Conservation (phyloP, 2,113 vertebrate genomes). For the Hemibagrus wyckioides region DNA sequence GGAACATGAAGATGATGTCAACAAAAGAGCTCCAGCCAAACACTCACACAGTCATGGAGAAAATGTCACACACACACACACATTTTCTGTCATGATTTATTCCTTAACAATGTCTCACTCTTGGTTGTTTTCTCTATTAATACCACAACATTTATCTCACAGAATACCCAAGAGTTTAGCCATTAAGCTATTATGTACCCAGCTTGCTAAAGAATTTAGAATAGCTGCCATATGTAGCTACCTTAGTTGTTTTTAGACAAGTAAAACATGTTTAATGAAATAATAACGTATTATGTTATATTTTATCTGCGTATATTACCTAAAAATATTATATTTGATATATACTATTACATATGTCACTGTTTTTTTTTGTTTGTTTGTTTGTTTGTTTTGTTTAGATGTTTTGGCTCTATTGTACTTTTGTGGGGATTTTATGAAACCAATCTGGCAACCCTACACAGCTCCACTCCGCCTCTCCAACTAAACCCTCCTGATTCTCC, state of each 20-base stretch:
- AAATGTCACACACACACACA: background rate
- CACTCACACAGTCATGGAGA: background rate
- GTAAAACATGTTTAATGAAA: background rate
- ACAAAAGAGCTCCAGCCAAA: background rate
- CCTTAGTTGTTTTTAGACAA: background rate
- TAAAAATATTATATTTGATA: background rate
- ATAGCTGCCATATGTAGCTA: background rate
- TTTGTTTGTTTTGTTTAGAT: no score
- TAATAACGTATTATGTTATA: background rate
- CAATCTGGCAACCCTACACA: constrained; percentile 22
- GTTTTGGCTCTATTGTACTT: background rate
- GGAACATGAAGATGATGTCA: constrained; percentile 6
- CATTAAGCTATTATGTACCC: background rate
- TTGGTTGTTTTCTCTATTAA: background rate
- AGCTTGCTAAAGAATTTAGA: background rate
- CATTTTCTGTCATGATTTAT: background rate
- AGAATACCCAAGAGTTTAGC: background rate
- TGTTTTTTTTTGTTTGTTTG: no score
- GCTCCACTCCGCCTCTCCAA: constrained; percentile 15
- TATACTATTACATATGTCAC: background rate
- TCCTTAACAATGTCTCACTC: constrained; percentile 6
- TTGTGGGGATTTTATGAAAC: background rate
- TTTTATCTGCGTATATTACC: background rate
- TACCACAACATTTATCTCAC: background rate
- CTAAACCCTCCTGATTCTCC: background rate